These are phyloP conservation scores for Poecile atricapillus DNA, from an alignment of 2,113 vertebrate species.

Conservation along the genomic window DNA sequence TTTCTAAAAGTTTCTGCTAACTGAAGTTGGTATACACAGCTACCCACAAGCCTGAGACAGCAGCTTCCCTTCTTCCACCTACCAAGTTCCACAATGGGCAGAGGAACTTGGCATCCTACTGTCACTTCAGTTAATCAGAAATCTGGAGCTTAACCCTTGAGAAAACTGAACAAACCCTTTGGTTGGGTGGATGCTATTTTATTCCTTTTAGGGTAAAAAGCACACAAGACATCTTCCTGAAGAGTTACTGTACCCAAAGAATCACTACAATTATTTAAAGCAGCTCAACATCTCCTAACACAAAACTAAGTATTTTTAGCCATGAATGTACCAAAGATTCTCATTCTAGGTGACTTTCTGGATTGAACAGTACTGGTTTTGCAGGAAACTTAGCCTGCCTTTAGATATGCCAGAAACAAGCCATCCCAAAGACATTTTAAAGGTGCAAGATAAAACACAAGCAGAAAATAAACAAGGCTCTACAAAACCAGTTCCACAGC, in stretches of 20 bases:
- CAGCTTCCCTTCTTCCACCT: neutral
- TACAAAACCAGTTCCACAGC: neutral
- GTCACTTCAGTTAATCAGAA: neutral
- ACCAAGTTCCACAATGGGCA: neutral
- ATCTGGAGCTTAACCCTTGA: neutral
- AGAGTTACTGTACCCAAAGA: neutral
- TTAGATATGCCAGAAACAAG: neutral
- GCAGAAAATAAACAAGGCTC: neutral
- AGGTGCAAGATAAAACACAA: neutral
- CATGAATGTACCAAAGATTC: neutral
- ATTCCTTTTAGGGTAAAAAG: neutral
- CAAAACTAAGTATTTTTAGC: neutral
- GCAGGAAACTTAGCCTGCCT: neutral
- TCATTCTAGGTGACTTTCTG: neutral
- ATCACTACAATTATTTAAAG: neutral
- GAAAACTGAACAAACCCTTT: neutral
- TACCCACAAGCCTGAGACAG: neutral
- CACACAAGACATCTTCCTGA: neutral
- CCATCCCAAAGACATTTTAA: neutral
- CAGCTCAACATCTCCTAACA: neutral
- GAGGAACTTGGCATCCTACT: neutral
- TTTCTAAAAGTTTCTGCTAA: neutral
- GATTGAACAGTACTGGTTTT: neutral
- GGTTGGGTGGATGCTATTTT: neutral
- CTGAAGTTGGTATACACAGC: neutral